Percentiles rank a stretch among this genome's conserved stretches.
Conservation (phyloP, 2,797 vertebrate genomes). For the Notoglanidium macrostoma region DNA sequence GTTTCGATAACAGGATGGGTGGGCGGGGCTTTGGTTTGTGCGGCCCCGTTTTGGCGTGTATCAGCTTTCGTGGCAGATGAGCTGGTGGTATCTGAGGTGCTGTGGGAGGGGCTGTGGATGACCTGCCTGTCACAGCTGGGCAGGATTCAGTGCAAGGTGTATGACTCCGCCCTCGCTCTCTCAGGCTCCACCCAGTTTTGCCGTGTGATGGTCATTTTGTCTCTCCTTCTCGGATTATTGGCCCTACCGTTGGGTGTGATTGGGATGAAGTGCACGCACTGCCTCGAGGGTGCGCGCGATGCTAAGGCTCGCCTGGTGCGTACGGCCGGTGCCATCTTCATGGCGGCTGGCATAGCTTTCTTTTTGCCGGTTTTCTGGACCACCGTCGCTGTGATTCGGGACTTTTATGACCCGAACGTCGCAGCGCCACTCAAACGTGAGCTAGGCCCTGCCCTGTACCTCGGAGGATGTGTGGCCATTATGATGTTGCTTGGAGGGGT, state of each 20-base stretch:
- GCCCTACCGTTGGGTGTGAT: slow-evolving; percentile 68
- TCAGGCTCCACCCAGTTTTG: slow-evolving; percentile 66
- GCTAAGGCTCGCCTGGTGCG: slow-evolving; percentile 67
- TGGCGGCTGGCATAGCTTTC: slow-evolving; percentile 67
- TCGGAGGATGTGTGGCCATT: slow-evolving; percentile 71
- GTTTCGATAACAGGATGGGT: slow-evolving; percentile 87
- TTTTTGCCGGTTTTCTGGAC: slow-evolving; percentile 72
- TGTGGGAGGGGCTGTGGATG: slow-evolving; percentile 96
- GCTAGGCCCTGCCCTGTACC: slow-evolving; percentile 73
- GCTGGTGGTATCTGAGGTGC: slow-evolving; percentile 83
- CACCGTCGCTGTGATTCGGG: slow-evolving; percentile 65
- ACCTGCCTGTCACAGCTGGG: slow-evolving; percentile 86
- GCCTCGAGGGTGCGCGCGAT: slow-evolving; percentile 66
- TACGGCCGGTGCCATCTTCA: slow-evolving; percentile 64
- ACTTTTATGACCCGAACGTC: slow-evolving; percentile 73
- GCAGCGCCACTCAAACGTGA: slow-evolving; percentile 74
- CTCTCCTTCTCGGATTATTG: slow-evolving; percentile 72
- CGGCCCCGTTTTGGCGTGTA: slow-evolving; percentile 73
- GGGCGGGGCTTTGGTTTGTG: slow-evolving; percentile 72
- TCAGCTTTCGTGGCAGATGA: slow-evolving; percentile 74
- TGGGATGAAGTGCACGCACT: slow-evolving; percentile 76
- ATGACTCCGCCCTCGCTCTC: slow-evolving; percentile 86
- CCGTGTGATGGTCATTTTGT: slow-evolving; percentile 68
- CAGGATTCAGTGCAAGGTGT: slow-evolving; percentile 92
- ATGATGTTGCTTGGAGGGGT: slow-evolving; percentile 72